These are phyloP conservation scores for Anhinga anhinga DNA, from an alignment of 2,113 vertebrate species.

Conservation along the genomic window DNA sequence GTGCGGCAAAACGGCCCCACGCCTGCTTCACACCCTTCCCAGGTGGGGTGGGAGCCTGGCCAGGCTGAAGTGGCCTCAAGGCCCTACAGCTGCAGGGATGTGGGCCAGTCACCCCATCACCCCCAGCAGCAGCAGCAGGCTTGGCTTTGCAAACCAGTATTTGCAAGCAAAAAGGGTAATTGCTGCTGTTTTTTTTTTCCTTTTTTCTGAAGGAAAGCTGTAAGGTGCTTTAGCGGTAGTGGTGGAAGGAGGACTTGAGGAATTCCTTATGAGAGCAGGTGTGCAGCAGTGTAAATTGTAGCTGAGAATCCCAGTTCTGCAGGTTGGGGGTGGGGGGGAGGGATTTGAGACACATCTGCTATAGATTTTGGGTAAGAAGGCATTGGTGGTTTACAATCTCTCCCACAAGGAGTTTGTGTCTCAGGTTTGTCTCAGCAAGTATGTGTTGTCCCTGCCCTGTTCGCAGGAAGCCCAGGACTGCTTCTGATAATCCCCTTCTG, in stretches of 20 bases:
- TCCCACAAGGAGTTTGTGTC: neutral
- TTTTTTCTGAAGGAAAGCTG: neutral
- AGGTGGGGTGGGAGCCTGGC: too few species aligned
- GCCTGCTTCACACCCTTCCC: neutral
- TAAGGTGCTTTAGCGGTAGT: neutral
- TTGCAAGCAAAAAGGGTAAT: neutral
- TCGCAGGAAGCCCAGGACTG: neutral
- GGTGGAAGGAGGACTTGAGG: neutral
- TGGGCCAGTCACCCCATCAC: neutral
- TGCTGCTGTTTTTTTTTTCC: neutral
- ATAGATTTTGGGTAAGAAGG: neutral
- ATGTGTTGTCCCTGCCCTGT: neutral
- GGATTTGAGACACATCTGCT: neutral
- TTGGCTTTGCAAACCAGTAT: neutral
- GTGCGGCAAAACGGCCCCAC: neutral
- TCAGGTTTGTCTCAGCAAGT: neutral
- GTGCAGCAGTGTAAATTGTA: neutral
- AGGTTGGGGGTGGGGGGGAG: neutral
- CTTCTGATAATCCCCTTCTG: neutral
- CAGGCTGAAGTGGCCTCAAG: neutral
- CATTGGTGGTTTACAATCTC: neutral
- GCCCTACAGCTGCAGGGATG: rapidly evolving
- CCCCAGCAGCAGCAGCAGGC: neutral
- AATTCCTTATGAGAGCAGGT: neutral
- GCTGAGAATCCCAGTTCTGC: neutral